Percentiles rank a stretch among this genome's conserved stretches.
phyloP scores from a whole-genome alignment of 2,113 vertebrate genomes.

The Piprites chloris region DNA sequence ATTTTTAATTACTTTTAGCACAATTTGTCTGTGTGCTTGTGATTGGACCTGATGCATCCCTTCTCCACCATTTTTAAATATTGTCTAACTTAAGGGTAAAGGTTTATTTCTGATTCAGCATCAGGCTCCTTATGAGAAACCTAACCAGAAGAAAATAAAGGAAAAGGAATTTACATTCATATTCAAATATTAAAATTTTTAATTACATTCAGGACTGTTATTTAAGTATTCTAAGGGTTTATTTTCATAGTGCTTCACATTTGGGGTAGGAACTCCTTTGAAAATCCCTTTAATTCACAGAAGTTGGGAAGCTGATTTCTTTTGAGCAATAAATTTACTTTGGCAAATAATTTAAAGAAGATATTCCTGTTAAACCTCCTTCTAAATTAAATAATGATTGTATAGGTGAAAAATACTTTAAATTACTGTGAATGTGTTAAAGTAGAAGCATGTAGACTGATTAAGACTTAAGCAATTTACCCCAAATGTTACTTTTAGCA shows the following conservation, averaged over 20 bases:
- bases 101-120: not conserved
- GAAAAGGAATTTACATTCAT: not conserved
- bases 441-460: not conserved
- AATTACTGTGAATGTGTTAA: not conserved
- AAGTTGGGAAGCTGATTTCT: not conserved
- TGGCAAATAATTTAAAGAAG: not conserved
- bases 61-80: not conserved
- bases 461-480: not conserved
- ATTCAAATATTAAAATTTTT: not conserved
- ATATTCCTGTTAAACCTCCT: not conserved
- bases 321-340: not conserved
- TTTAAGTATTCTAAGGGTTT: not conserved
- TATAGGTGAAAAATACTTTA: not conserved
- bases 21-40: not conserved
- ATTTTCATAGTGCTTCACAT: not conserved
- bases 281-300: not conserved
- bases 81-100: not conserved
- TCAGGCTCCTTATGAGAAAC: not conserved
- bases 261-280: not conserved
- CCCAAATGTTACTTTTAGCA: not conserved
- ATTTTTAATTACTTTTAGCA: not conserved
- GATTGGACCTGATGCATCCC: not conserved
- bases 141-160: not conserved
- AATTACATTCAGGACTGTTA: not conserved
- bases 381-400: not conserved